These are phyloP conservation scores for Thamnaconus septentrionalis DNA, from an alignment of 2,113 vertebrate genomes.

Conservation along the genomic window DNA sequence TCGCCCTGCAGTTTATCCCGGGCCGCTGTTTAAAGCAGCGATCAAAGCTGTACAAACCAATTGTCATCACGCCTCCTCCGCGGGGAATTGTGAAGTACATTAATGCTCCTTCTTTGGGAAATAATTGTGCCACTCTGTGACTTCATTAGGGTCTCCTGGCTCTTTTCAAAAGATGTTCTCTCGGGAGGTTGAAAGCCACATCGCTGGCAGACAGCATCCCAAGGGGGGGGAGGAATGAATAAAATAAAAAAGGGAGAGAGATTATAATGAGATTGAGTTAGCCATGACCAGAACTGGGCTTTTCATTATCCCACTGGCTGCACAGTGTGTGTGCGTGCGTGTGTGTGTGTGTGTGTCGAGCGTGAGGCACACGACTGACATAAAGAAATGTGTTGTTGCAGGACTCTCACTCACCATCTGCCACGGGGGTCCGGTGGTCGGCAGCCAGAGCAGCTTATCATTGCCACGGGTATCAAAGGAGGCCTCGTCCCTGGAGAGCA, in stretches of 20 bases:
- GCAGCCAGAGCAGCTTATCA: constrained; percentile 73
- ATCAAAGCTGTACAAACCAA: constrained; percentile 86
- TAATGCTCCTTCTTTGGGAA: constrained; percentile 80
- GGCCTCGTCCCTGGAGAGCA: constrained; percentile 72
- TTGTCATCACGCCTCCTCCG: constrained; percentile 78
- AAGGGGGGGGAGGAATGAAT: constrained; percentile 85
- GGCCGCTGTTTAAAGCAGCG: constrained; percentile 77
- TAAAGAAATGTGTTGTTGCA: constrained; percentile 81
- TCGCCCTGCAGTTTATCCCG: constrained; percentile 77
- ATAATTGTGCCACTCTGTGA: constrained; percentile 83
- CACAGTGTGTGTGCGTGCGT: constrained; percentile 62
- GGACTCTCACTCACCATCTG: constrained; percentile 83
- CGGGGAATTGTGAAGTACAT: constrained; percentile 79
- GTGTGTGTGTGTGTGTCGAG: constrained; percentile 8
- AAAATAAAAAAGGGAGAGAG: constrained; percentile 63
- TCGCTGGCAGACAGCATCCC: constrained; percentile 83
- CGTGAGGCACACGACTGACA: constrained; percentile 50
- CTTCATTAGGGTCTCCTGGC: constrained; percentile 82
- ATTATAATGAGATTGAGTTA: constrained; percentile 96
- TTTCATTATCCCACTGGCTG: constrained; percentile 79
- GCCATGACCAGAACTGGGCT: constrained; percentile 83
- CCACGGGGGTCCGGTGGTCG: constrained; percentile 69
- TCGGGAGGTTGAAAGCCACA: constrained; percentile 83
- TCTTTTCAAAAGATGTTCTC: constrained; percentile 80
- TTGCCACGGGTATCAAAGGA: constrained; percentile 77